Base-by-base conservation (phyloP, 2,888 invertebrate genomes). In the Scaptodrosophila latifasciaeformis region DNA sequence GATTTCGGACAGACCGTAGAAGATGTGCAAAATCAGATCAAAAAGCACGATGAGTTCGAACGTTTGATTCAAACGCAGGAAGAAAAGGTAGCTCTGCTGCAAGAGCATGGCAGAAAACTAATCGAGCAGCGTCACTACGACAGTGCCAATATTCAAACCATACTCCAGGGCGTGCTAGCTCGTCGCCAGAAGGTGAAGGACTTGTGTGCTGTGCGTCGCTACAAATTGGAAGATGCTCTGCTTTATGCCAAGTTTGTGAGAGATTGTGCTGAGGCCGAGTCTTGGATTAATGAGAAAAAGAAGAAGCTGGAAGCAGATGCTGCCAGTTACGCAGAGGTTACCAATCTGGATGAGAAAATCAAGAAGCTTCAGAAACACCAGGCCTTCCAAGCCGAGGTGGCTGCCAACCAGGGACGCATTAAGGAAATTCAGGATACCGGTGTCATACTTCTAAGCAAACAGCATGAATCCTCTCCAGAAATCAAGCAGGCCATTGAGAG, bases 41-140 rank as follows among this genome's bases (percentile, higher is more conserved):
- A 96, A 87, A 96, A 96, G 82, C 97, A 98, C 72, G 97, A 96
- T 71, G 96, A 95, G 2, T 97, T 99, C 84, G 96, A 96, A 84
- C 96, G 96, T 78, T 88, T 97, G 0, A 90, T 98, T 5, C 91
- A 91, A 10, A 93, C 95, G 0, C 90, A 90, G 88, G 96, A 96
- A 67, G 97, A 97, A 84, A 95, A 96, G 86, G 88, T 96, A 15
- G 89, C 90, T 0, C 90, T 93, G 0, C 86, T 97, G 40, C 92
- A 94, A 84, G 92, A 92, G 54, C 95, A 96, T 81, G 96, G 96
- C 0, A 91, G 92, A 56, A 96, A 96, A 84, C 88, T 99, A 45
- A 88, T 97, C 21, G 91, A 92, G 34, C 96, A 96, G 85, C 92
- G 94, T 84, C 98, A 99, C 85, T 97, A 97, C 72, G 96, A 97